These are phyloP conservation scores for Daubentonia madagascariensis DNA, from an alignment of 2,113 vertebrate species.

Conservation along the genomic window DNA sequence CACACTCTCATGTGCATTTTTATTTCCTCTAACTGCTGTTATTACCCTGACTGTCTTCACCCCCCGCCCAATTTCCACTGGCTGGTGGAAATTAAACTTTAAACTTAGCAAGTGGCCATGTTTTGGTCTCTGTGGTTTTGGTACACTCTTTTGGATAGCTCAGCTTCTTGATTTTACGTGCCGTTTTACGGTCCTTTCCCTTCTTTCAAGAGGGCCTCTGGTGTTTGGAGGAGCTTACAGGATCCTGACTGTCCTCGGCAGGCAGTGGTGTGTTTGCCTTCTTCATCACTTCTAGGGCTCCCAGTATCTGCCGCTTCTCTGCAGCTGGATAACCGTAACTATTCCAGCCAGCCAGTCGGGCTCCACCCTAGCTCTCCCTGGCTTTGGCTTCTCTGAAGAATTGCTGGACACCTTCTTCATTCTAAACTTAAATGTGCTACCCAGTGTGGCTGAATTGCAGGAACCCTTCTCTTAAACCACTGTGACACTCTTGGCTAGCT, in stretches of 20 bases:
- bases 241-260: neutral
- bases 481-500: neutral
- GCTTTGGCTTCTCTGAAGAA: neutral
- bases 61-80: accelerated
- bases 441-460: neutral
- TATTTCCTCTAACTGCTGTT: neutral
- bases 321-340: neutral
- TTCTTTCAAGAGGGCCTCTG: neutral
- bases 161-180: neutral
- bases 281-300: neutral
- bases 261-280: neutral
- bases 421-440: neutral
- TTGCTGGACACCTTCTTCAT: neutral
- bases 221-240: neutral
- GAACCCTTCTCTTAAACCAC: neutral
- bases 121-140: neutral
- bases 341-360: neutral
- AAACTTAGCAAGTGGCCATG: neutral
- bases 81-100: neutral
- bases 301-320: neutral
- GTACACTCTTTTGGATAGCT: neutral
- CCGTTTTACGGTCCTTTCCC: neutral
- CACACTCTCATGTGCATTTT: neutral
- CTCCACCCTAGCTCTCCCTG: neutral
- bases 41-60: neutral